Evolutionary conservation across 2,888 invertebrate species (phyloP).

Genomic region (Alloscopus bannaensis): DNA sequence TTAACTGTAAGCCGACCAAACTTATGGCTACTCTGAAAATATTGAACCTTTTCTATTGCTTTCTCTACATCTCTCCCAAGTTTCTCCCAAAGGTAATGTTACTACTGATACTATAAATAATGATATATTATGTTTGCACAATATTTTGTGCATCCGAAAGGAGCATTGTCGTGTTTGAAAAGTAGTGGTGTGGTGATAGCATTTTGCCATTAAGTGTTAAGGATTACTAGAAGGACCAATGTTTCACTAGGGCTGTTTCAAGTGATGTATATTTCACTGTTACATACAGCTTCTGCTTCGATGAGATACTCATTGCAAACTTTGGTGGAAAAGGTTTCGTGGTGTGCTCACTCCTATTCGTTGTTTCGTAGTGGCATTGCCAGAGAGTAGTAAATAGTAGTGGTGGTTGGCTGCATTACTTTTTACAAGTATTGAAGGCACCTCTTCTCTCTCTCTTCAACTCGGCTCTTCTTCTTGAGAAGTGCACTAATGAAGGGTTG

Average conservation of each 20-base stretch:
- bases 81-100: conserved; percentile 4
- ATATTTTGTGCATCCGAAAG: conserved; percentile 24
- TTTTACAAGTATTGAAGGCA: conserved; percentile 48
- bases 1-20: no score
- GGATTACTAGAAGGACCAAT: not conserved
- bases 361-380: conserved; percentile 14
- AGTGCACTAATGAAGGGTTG: conserved; percentile 71
- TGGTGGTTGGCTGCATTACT: not conserved
- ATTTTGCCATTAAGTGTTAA: conserved; percentile 35
- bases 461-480: conserved; percentile 63
- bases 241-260: conserved; percentile 10
- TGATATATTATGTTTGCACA: conserved; percentile 25
- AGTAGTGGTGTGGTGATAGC: conserved; percentile 44
- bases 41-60: no score
- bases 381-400: conserved; percentile 20
- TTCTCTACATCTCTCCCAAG: no score
- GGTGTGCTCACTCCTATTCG: not conserved
- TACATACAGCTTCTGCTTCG: not conserved
- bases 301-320: not conserved
- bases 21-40: no score
- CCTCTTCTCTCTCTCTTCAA: conserved; percentile 44
- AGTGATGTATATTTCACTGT: not conserved
- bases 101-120: conserved; percentile 1
- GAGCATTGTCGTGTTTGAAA: conserved; percentile 17
- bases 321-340: not conserved